Base-by-base conservation (phyloP, 2,888 invertebrate species). In the Noctua pronuba region DNA sequence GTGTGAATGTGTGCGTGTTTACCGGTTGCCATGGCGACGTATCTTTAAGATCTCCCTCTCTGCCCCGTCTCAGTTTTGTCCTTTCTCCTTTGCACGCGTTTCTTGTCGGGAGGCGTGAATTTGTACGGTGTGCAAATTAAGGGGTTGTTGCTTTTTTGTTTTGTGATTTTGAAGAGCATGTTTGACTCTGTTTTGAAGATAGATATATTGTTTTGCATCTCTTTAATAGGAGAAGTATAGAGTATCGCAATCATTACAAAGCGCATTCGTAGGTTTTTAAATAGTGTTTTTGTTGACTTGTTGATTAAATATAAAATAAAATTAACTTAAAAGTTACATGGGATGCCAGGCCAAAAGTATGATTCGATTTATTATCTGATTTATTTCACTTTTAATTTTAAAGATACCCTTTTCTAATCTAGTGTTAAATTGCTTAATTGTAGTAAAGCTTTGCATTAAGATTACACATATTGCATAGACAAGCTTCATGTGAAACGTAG, bases 31-130 rank as follows among this genome's bases (percentile, higher is more conserved):
- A 96, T 96, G 95, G 93, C 89, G 90, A 96, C 96, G 96, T 95
- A 96, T 96, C 96, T 96, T 96, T 93, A 96, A 96, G 96, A 96
- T 96, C 96, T 95, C 95, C 95, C 95, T 93, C 94, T 93, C 93
- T 93, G 92, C 91, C 95, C 93, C 94, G 95, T 96, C 96, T 96
- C 96, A 95, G 95, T 95, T 96, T 96, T 95, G 95, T 94, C 96
- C 95, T 95, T 96, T 96, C 96, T 96, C 96, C 95, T 96, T 96
- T 96, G 94, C 95, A 92, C 95, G 94, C 94, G 95, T 96, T 96
- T 96, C 96, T 96, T 96, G 96, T 94, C 91, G 95, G 96, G 95
- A 93, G 95, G 95, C 94, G 94, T 93, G 93, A 94, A 93, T 91
- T 89, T 88, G 95, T 95, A 96, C 87, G 75, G 96, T 93, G 71